These are phyloP conservation scores for Myotis davidii DNA, from an alignment of 2,113 vertebrate genomes.

Conservation along the genomic window DNA sequence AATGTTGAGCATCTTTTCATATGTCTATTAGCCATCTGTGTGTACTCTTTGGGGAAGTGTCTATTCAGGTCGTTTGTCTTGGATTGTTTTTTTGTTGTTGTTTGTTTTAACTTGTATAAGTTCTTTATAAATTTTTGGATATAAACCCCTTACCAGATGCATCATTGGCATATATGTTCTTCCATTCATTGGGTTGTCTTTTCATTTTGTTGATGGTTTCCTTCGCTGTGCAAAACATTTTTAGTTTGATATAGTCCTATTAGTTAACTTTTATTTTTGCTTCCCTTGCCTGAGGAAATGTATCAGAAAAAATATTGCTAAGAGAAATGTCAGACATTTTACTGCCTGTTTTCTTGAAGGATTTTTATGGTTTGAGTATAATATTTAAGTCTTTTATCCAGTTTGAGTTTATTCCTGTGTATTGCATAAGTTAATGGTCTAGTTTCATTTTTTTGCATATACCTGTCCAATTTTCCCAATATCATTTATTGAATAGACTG, in stretches of 20 bases:
- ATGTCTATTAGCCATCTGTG: not conserved
- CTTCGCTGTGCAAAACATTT: not conserved
- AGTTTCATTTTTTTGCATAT: not conserved
- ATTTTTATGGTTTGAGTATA: not conserved
- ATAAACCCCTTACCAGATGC: not conserved
- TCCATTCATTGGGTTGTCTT: not conserved
- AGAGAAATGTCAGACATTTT: not conserved
- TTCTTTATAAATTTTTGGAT: not conserved
- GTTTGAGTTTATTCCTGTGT: not conserved
- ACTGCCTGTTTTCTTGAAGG: not conserved
- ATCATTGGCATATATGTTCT: not conserved
- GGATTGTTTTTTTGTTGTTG: not conserved
- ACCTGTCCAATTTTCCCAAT: not conserved
- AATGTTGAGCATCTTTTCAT: not conserved
- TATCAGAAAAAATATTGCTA: not conserved
- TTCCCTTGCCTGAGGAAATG: not conserved
- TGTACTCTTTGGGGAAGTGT: not conserved
- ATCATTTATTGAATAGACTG: not conserved
- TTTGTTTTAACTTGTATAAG: not conserved
- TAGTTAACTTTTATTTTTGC: not conserved
- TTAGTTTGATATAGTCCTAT: not conserved
- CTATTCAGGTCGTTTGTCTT: not conserved
- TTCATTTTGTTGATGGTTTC: not conserved
- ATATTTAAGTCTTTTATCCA: not conserved
- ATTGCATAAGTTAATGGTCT: not conserved